Evolutionary conservation across 2,888 invertebrate genomes (phyloP).

Genomic region (Pseudococcus longispinus): DNA sequence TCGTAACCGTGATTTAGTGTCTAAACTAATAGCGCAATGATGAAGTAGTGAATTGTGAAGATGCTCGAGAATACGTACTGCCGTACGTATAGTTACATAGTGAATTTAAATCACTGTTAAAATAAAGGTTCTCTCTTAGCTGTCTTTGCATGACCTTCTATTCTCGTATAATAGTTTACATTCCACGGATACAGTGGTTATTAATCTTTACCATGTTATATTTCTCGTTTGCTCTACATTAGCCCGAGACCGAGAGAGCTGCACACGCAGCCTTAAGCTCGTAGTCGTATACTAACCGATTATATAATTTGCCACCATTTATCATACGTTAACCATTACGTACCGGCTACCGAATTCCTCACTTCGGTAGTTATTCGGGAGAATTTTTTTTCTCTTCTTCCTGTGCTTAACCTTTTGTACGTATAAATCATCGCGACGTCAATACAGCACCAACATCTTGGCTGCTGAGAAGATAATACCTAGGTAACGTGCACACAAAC

Average conservation of each 20-base stretch:
- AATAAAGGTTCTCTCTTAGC: constrained; percentile 32
- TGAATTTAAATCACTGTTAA: constrained; percentile 45
- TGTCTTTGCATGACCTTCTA: constrained; percentile 45
- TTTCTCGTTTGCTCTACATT: constrained; percentile 36
- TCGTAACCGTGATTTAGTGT: constrained; percentile 10
- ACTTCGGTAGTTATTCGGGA: constrained; percentile 21
- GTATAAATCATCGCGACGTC: background rate
- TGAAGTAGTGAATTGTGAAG: constrained; percentile 30
- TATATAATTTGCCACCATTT: constrained; percentile 28
- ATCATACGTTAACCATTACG: constrained; percentile 20
- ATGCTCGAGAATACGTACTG: background rate
- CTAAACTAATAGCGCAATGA: constrained; percentile 28
- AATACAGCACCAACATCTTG: background rate
- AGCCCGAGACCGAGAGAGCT: background rate
- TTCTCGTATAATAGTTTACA: constrained; percentile 44
- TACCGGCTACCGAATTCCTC: constrained; percentile 20
- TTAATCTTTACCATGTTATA: constrained; percentile 38
- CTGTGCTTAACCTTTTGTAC: background rate
- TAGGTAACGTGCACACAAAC: background rate
- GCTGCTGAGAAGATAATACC: background rate
- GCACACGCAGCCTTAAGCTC: background rate
- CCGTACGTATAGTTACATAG: background rate
- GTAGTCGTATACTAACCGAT: background rate
- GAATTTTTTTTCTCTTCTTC: background rate
- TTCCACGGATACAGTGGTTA: constrained; percentile 44